Evolutionary conservation across 1,140 invertebrate species (phyloP).

Genomic region (Halyomorpha halys): DNA sequence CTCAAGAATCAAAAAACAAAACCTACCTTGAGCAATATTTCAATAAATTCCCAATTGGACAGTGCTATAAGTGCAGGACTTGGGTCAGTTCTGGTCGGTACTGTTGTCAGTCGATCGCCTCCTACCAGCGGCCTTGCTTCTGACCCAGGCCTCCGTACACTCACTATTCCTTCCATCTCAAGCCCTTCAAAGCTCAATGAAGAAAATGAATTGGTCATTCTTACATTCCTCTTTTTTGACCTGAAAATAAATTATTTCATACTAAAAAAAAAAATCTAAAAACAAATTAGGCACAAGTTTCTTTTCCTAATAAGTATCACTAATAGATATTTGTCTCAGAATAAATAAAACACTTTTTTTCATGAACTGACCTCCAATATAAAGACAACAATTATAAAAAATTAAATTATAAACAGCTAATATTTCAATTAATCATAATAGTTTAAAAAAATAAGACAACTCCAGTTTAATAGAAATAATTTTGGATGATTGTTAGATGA

Average conservation of each 20-base stretch:
- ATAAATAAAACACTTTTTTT: too few species aligned
- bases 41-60: conserved; percentile 96
- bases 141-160: conserved; percentile 6
- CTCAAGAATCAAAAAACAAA: background rate
- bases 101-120: conserved; percentile 21
- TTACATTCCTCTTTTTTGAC: background rate
- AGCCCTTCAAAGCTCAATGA: conserved; percentile 5
- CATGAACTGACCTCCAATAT: too few species aligned
- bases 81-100: conserved; percentile 37
- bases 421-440: too few species aligned
- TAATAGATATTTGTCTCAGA: too few species aligned
- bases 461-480: too few species aligned
- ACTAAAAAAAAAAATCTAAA: too few species aligned
- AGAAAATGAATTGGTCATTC: conserved; percentile 1
- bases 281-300: too few species aligned
- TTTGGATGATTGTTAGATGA: too few species aligned
- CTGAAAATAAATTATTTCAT: background rate
- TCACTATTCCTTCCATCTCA: background rate
- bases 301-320: too few species aligned
- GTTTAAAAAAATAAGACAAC: too few species aligned
- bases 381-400: too few species aligned
- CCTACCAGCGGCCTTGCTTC: conserved; percentile 30
- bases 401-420: too few species aligned
- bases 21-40: conserved; percentile 82
- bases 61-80: conserved; percentile 84